Evolutionary conservation across 2,797 vertebrate genomes (phyloP).

Genomic region (Acanthis flammea): DNA sequence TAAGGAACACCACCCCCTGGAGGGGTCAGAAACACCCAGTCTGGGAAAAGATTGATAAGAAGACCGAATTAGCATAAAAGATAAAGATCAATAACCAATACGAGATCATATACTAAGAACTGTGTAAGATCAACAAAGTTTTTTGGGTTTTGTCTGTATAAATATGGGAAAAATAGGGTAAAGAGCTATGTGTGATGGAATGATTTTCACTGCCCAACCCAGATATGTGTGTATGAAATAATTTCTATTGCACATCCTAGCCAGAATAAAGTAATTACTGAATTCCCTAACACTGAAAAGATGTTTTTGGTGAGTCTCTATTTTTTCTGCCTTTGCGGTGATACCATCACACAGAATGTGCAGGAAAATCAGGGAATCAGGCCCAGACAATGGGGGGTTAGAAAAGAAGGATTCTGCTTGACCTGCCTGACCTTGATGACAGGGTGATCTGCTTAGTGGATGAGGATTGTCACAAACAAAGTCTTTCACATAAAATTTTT

Average conservation of each 20-base stretch:
- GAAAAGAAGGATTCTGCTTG: background rate
- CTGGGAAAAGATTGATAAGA: background rate
- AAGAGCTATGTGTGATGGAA: background rate
- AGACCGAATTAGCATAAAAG: background rate
- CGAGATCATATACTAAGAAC: background rate
- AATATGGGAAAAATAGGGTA: background rate
- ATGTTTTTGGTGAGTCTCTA: no score
- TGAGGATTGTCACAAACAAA: background rate
- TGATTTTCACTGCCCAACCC: background rate
- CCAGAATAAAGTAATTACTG: background rate
- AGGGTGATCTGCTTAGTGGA: background rate
- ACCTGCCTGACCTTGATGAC: background rate
- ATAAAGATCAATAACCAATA: background rate
- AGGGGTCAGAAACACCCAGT: background rate
- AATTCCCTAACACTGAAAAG: background rate
- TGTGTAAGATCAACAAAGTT: background rate
- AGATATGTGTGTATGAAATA: background rate
- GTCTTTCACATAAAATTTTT: background rate
- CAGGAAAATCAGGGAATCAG: background rate
- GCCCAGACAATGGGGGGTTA: fast-evolving
- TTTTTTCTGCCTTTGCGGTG: background rate
- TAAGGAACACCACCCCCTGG: fast-evolving
- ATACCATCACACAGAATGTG: background rate
- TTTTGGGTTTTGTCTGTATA: background rate
- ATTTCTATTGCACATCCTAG: background rate